phyloP scores from a whole-genome alignment of 2,113 vertebrate species.

The Aix galericulata region DNA sequence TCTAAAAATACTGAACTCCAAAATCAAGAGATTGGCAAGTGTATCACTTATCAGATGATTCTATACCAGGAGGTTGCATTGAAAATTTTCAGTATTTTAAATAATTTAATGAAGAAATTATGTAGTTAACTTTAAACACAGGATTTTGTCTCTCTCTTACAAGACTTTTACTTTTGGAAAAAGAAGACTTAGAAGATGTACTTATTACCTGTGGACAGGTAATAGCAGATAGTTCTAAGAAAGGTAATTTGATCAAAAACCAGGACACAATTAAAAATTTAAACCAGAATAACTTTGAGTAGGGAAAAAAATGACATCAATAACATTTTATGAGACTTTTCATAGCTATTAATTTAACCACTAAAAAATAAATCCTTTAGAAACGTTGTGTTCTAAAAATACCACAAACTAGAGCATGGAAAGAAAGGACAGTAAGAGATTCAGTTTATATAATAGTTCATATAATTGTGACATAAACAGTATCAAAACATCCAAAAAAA shows the following conservation, averaged over 20 bases:
- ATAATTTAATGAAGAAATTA: neutral
- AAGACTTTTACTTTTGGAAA: neutral
- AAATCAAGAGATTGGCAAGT: neutral
- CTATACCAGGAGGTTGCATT: neutral
- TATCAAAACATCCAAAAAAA: neutral
- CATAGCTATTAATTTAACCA: neutral
- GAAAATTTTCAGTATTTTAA: neutral
- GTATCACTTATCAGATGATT: neutral
- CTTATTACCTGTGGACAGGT: neutral
- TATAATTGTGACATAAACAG: neutral
- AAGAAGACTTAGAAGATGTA: neutral
- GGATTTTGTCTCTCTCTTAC: neutral
- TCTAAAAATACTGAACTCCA: neutral
- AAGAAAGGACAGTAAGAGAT: neutral
- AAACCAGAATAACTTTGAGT: neutral
- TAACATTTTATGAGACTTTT: neutral
- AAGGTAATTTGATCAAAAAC: neutral
- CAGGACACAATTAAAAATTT: neutral
- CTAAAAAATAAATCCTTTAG: neutral
- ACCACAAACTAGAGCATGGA: neutral
- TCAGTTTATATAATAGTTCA: neutral
- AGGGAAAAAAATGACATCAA: neutral
- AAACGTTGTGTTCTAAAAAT: neutral
- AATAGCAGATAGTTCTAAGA: neutral
- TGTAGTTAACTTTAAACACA: neutral